Evolutionary conservation across 2,888 invertebrate species (phyloP), one percentile per base, ranked within the genome.

Genomic region (Harmothoe impar): DNA sequence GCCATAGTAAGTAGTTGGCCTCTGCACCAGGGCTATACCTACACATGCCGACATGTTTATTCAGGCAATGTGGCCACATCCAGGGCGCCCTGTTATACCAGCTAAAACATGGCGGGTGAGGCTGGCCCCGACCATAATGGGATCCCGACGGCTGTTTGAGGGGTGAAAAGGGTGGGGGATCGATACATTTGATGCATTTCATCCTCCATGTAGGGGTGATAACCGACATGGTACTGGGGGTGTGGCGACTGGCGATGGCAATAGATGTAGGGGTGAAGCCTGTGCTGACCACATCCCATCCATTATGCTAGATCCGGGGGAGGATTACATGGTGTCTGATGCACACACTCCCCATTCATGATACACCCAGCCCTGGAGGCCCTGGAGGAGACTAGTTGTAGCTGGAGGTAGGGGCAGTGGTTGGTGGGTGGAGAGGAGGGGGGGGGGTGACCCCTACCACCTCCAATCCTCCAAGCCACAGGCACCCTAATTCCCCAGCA

Each of bases 171-270:
- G 72, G 12, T 15, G 15, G 3, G 72, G n/a, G 72, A 72, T 72
- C 72, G 72, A 72, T 72, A 72, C n/a, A 72, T n/a, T 72, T 72
- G 72, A 72, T 72, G 72, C 25, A 72, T 72, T 72, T 72, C 72
- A 29, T 72, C 20, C 29, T 72, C 12, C 72, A 72, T 72, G 72
- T 72, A 72, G 25, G 72, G 72, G 72, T 25, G 72, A 72, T 72
- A 72, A 72, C 72, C 72, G 29, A 72, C 72, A 29, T 23, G 29
- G 62, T 43, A 20, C n/a, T 15, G 72, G n/a, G 29, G 25, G 17
- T 72, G 25, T 29, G 20, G 15, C 72, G 72, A 72, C 72, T 29
- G 72, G 29, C 29, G 72, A 72, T 72, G 62, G 62, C 20, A 62
- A 62, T 62, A 25, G 72, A 72, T 72, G 72, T 72, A 23, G 25